Percentiles rank a stretch among this genome's conserved stretches.
Conservation (phyloP, 2,797 vertebrate species). For the Buceros bicornis region DNA sequence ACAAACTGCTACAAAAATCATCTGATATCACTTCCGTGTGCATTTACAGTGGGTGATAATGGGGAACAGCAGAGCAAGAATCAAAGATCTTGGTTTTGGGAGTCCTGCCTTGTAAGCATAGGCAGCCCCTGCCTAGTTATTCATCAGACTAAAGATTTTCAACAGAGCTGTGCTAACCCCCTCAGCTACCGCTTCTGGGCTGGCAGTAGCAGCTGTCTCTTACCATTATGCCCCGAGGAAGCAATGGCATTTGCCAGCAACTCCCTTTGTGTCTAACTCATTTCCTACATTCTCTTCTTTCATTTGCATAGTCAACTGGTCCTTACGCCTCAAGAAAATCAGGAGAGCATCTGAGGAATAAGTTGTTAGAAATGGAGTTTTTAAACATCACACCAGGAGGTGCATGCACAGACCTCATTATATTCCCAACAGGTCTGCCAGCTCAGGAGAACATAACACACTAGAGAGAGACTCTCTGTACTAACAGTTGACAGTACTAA, state of each 20-base stretch:
- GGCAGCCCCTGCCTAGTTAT: conserved; percentile 22
- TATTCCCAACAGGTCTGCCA: conserved; percentile 71
- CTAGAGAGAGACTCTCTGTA: conserved; percentile 36
- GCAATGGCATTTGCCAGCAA: conserved; percentile 74
- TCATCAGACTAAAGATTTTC: conserved; percentile 61
- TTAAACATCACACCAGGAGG: conserved; percentile 72
- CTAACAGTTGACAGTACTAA: conserved; percentile 41
- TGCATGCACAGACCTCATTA: conserved; percentile 65
- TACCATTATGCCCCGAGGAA: conserved; percentile 77
- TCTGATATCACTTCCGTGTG: neutral
- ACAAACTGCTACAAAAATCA: neutral
- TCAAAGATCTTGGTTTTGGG: neutral
- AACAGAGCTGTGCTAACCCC: conserved; percentile 29
- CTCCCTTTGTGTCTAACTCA: conserved; percentile 76
- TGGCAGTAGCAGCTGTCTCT: conserved; percentile 77
- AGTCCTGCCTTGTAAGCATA: neutral
- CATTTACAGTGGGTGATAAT: neutral
- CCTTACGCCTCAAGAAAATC: conserved; percentile 73
- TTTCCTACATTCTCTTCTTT: conserved; percentile 71
- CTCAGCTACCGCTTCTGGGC: conserved; percentile 60
- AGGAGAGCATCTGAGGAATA: conserved; percentile 70
- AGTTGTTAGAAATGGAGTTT: conserved; percentile 71
- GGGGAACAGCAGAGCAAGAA: neutral
- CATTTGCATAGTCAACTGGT: conserved; percentile 79
- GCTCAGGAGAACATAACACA: conserved; percentile 61